A percentile compares a stretch with the other conserved stretches of the same genome.
phyloP scores from a whole-genome alignment of 2,113 vertebrate genomes.

The Theristicus caerulescens region DNA sequence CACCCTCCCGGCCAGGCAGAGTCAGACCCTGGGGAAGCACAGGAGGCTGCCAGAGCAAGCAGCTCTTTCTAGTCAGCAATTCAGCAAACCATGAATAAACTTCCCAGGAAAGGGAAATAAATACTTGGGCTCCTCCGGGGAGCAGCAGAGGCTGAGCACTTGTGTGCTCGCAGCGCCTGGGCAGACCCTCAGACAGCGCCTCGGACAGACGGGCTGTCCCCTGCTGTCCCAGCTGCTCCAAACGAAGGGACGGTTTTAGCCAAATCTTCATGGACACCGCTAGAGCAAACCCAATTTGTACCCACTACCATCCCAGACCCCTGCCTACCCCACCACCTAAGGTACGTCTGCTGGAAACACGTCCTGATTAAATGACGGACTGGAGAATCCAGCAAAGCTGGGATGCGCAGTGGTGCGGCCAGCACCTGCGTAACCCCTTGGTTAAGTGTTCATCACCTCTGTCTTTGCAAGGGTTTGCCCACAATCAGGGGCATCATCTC shows the following conservation, averaged over 20 bases:
- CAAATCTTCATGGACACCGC: not conserved
- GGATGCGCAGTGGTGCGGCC: not conserved
- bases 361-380: not conserved
- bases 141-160: not conserved
- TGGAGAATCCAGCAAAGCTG: not conserved
- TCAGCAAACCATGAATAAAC: not conserved
- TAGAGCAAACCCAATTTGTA: not conserved
- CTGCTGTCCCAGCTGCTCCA: not conserved
- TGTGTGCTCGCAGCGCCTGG: accelerated
- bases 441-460: not conserved
- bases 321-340: not conserved
- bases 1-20: accelerated
- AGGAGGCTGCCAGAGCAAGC: not conserved
- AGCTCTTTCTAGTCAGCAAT: not conserved
- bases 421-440: not conserved
- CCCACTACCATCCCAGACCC: not conserved
- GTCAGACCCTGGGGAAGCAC: not conserved
- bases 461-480: not conserved
- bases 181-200: not conserved
- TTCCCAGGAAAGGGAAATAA: not conserved
- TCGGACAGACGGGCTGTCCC: not conserved
- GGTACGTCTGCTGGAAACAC: not conserved
- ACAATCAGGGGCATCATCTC: not conserved
- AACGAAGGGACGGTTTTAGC: not conserved
- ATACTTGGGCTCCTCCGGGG: not conserved